These are phyloP conservation scores for Corvus moneduloides DNA, from an alignment of 2,113 vertebrate species.

Conservation along the genomic window DNA sequence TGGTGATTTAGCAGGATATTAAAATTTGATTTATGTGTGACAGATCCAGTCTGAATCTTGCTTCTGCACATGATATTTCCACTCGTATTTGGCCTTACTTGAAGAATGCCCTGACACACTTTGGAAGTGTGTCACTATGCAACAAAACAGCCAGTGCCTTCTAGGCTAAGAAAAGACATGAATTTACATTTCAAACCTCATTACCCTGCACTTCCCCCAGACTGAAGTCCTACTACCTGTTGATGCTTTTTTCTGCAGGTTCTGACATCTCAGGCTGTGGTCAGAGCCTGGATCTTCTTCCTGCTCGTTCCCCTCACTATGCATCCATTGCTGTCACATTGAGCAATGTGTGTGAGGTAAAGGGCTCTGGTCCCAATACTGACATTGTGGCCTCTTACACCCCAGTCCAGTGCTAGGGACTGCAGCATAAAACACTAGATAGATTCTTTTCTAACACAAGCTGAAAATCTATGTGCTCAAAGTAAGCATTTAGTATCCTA, in stretches of 20 bases:
- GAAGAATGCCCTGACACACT: neutral
- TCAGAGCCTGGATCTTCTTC: neutral
- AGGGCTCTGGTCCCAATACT: neutral
- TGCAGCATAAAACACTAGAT: neutral
- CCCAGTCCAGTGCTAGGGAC: fast-evolving
- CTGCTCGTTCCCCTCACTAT: neutral
- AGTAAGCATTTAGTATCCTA: neutral
- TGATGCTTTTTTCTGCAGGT: neutral
- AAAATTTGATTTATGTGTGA: neutral
- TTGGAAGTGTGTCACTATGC: neutral
- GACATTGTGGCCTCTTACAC: neutral
- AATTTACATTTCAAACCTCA: neutral
- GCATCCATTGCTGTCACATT: neutral
- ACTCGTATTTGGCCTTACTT: neutral
- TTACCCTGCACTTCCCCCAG: neutral
- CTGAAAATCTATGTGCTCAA: neutral
- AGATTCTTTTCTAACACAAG: neutral
- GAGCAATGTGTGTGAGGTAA: neutral
- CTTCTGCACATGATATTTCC: neutral
- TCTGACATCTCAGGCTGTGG: neutral
- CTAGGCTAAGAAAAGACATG: neutral
- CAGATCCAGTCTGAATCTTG: neutral
- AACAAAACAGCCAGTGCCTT: neutral
- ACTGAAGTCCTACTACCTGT: neutral
- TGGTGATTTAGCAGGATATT: neutral